Conservation (phyloP, 2,888 invertebrate species). For the Sesia apiformis region DNA sequence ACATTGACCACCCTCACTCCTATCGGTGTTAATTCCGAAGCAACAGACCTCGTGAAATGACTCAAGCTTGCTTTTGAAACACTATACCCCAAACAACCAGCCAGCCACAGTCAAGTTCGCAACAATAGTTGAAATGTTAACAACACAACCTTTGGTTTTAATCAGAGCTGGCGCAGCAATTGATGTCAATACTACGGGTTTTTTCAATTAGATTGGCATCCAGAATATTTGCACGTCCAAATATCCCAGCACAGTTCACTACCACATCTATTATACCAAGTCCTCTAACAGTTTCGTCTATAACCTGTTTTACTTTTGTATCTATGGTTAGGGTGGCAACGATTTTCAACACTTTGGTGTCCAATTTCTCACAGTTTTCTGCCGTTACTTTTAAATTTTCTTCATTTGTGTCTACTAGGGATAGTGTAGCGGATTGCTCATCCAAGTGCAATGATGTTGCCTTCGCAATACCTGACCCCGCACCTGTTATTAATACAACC, state of each 20-base stretch:
- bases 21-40: constrained; percentile 75
- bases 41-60: constrained; percentile 83
- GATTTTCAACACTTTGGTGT: constrained; percentile 23
- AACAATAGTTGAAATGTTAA: constrained; percentile 29
- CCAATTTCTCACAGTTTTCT: constrained; percentile 19
- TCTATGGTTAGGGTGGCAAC: constrained; percentile 25
- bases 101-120: constrained; percentile 5
- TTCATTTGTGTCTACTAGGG: constrained; percentile 24
- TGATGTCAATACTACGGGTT: too few species aligned
- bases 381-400: constrained; percentile 20
- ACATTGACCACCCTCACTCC: constrained; percentile 80
- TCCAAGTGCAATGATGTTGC: constrained; percentile 28
- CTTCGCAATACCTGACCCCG: constrained; percentile 33
- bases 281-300: constrained; percentile 19
- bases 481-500: constrained; percentile 32
- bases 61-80: constrained; percentile 83
- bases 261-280: constrained; percentile 29
- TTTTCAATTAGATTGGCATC: constrained; percentile 19
- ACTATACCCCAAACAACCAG: constrained; percentile 54
- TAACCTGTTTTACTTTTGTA: constrained; percentile 18
- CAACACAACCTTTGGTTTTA: constrained; percentile 27
- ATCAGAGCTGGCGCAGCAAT: constrained; percentile 19
- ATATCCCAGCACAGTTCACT: constrained; percentile 29
- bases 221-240: constrained; percentile 12
- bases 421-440: constrained; percentile 28